Evolutionary conservation across 2,888 invertebrate genomes (phyloP).

Genomic region (Limnephilus rhombicus): DNA sequence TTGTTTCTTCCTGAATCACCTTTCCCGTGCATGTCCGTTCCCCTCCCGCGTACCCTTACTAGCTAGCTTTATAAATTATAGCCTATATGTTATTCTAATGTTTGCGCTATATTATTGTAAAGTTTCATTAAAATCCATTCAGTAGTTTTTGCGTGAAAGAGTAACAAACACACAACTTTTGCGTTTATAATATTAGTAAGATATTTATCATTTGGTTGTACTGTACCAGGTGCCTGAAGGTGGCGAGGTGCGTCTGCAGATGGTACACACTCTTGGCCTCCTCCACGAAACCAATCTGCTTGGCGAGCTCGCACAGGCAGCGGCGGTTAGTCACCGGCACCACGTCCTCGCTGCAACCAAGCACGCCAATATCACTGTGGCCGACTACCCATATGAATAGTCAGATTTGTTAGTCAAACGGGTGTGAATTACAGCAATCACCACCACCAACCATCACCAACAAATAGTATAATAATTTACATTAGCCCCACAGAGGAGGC

Average conservation of each 20-base stretch:
- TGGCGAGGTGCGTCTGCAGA: constrained; percentile 91
- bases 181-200: too few species aligned
- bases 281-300: constrained; percentile 95
- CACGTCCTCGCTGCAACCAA: constrained; percentile 86
- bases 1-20: too few species aligned
- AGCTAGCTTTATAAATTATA: too few species aligned
- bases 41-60: too few species aligned
- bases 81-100: too few species aligned
- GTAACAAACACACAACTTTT: too few species aligned
- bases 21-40: too few species aligned
- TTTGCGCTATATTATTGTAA: too few species aligned
- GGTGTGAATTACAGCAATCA: not conserved
- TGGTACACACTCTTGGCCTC: constrained; percentile 90
- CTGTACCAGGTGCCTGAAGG: constrained; percentile 92
- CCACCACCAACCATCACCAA: not conserved
- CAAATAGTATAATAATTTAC: too few species aligned
- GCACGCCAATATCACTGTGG: not conserved
- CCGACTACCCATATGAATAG: not conserved
- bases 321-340: constrained; percentile 95
- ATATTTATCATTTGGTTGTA: not conserved
- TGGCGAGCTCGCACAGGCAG: constrained; percentile 95
- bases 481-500: too few species aligned
- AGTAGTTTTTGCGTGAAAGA: too few species aligned
- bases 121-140: too few species aligned
- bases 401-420: not conserved